Conservation (phyloP, 2,797 vertebrate genomes). For the Xiphorhynchus erythropygius region DNA sequence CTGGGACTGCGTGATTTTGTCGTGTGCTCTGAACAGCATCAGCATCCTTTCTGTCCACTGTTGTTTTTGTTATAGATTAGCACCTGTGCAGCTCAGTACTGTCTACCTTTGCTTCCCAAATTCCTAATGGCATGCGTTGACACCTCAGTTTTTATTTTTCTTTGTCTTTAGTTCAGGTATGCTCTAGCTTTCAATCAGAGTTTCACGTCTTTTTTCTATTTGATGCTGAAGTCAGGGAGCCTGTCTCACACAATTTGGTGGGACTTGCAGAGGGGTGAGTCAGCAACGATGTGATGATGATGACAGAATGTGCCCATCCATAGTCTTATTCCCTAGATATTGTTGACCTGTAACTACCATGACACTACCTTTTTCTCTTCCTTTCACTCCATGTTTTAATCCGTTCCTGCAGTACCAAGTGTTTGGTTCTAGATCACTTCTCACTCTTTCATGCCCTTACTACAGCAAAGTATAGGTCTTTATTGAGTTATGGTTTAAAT, state of each 20-base stretch:
- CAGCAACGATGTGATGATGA: not conserved
- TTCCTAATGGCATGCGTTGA: not conserved
- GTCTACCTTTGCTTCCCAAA: not conserved
- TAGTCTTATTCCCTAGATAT: not conserved
- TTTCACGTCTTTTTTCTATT: not conserved
- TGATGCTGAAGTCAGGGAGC: not conserved
- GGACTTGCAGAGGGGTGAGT: not conserved
- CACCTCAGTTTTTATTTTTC: not conserved
- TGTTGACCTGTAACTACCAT: not conserved
- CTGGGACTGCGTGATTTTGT: not conserved
- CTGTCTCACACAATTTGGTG: not conserved
- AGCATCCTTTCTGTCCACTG: not conserved
- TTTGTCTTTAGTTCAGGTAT: not conserved
- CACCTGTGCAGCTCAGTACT: not conserved
- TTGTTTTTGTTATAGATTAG: not conserved
- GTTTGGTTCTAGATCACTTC: not conserved
- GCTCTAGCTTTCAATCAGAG: accelerated
- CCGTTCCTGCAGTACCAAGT: not conserved
- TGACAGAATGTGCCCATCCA: not conserved
- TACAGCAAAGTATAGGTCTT: not conserved
- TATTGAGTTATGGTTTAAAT: not conserved
- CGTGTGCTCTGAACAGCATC: not conserved
- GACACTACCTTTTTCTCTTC: not conserved
- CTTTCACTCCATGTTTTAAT: not conserved
- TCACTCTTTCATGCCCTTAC: not conserved